phyloP scores from a whole-genome alignment of 2,113 vertebrate species.

The Chiloscyllium plagiosum region DNA sequence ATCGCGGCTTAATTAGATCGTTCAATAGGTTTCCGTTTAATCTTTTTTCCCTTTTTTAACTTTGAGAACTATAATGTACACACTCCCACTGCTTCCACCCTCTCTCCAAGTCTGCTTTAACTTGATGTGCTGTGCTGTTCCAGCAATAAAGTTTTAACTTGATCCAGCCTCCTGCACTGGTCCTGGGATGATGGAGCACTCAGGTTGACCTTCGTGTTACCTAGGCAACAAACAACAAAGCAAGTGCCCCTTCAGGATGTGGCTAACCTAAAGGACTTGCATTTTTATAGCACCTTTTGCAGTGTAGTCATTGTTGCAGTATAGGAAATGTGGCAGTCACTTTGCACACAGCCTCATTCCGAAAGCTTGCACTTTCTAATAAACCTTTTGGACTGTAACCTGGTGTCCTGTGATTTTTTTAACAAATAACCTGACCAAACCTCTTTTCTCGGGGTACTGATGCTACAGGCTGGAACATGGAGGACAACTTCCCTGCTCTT shows the following conservation, averaged over 20 bases:
- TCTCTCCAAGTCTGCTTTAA: background rate
- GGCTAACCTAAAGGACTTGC: background rate
- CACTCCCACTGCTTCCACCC: background rate
- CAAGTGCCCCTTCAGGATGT: background rate
- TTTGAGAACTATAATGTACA: background rate
- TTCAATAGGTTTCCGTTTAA: background rate
- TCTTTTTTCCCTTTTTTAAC: background rate
- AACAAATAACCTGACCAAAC: background rate
- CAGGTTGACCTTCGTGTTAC: background rate
- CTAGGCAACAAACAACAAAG: background rate
- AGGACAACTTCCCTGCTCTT: background rate
- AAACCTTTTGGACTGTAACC: no score
- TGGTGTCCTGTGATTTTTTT: background rate
- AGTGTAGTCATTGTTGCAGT: background rate
- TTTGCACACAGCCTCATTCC: background rate
- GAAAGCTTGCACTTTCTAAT: no score
- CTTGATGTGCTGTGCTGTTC: no score
- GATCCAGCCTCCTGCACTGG: background rate
- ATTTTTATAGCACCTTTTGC: background rate
- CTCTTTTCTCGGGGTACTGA: background rate
- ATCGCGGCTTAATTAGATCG: background rate
- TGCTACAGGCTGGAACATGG: background rate
- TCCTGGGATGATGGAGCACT: background rate
- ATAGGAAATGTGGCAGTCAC: background rate
- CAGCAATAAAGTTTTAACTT: no score